Conservation (phyloP, 2,888 invertebrate species). For the Thymelicus sylvestris region DNA sequence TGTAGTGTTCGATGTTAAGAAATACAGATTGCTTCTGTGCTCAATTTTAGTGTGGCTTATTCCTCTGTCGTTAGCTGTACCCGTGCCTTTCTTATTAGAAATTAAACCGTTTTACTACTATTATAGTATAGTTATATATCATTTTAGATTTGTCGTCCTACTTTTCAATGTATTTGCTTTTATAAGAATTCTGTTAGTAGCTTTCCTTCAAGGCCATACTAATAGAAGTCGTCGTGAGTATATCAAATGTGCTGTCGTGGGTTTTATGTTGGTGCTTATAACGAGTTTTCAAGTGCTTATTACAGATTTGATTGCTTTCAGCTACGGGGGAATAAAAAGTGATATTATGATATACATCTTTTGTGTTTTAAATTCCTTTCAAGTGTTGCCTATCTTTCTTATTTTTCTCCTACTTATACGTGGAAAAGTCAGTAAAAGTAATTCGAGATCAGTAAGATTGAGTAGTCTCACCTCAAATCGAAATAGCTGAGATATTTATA, state of each 20-base stretch:
- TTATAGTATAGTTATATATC: conserved; percentile 52
- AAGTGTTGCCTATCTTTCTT: conserved; percentile 49
- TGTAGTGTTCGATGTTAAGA: conserved; percentile 54
- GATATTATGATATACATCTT: conserved; percentile 43
- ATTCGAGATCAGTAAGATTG: conserved; percentile 6
- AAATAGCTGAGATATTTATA: neutral
- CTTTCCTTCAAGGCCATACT: conserved; percentile 43
- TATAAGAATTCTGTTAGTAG: conserved; percentile 57
- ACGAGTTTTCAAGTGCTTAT: conserved; percentile 62
- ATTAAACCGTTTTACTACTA: conserved; percentile 41
- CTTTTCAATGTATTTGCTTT: conserved; percentile 58
- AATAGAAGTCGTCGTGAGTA: conserved; percentile 46
- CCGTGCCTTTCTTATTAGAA: conserved; percentile 46
- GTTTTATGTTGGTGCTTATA: conserved; percentile 59
- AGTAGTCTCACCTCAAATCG: neutral
- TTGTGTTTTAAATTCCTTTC: conserved; percentile 56
- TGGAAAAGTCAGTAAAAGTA: conserved; percentile 12
- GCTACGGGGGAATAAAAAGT: conserved; percentile 40
- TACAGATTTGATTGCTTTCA: conserved; percentile 53
- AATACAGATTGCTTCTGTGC: conserved; percentile 47
- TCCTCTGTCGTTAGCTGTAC: conserved; percentile 55
- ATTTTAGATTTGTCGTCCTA: conserved; percentile 57
- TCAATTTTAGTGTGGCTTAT: conserved; percentile 54
- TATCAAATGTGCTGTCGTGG: conserved; percentile 52
- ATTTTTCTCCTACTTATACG: conserved; percentile 48